Evolutionary conservation across 2,888 invertebrate species (phyloP).

Genomic region (Leuctra nigra): DNA sequence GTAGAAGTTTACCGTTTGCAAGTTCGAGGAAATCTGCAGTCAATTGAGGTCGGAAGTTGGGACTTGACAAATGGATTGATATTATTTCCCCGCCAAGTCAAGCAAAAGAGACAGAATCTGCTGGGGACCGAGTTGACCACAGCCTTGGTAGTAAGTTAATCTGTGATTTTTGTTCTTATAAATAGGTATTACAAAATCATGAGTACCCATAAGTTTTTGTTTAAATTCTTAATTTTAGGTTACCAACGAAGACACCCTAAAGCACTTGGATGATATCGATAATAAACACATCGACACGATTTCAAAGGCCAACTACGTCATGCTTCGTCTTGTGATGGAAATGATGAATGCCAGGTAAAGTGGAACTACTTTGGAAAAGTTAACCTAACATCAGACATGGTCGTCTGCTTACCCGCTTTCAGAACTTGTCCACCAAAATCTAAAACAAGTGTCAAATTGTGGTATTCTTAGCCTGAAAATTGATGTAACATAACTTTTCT

Average conservation of each 20-base stretch:
- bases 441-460: too few species aligned
- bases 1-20: slow-evolving; percentile 17
- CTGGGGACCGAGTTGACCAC: slow-evolving; percentile 3
- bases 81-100: not conserved
- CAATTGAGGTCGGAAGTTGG: slow-evolving; percentile 18
- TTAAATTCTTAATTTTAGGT: slow-evolving; percentile 19
- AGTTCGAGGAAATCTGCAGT: not conserved
- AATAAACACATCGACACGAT: slow-evolving; percentile 51
- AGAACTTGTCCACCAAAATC: too few species aligned
- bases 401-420: too few species aligned
- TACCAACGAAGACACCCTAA: slow-evolving; percentile 22
- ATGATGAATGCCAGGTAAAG: slow-evolving; percentile 51
- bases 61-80: not conserved
- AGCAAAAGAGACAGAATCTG: slow-evolving; percentile 20
- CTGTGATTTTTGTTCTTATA: too few species aligned
- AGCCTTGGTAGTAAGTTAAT: slow-evolving; percentile 22
- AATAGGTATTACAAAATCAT: too few species aligned
- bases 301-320: slow-evolving; percentile 55
- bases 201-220: too few species aligned
- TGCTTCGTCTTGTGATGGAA: slow-evolving; percentile 50
- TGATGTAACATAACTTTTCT: too few species aligned
- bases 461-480: too few species aligned
- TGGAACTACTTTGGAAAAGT: too few species aligned
- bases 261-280: slow-evolving; percentile 31
- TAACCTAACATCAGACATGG: too few species aligned